These are phyloP conservation scores for Drosophila tropicalis DNA, from an alignment of 1,140 invertebrate genomes.

Conservation along the genomic window DNA sequence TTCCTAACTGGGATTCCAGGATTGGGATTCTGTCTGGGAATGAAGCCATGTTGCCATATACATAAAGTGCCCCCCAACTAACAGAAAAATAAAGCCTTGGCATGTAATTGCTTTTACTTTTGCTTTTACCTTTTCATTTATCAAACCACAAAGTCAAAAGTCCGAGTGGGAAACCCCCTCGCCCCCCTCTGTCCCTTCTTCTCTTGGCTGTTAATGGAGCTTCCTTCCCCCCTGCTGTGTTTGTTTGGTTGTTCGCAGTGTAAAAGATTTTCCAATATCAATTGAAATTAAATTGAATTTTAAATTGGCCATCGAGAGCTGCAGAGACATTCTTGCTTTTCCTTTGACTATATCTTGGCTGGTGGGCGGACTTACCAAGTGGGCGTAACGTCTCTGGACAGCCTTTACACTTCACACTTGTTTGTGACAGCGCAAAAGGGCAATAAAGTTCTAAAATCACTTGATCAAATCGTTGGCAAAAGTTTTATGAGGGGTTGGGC, in stretches of 20 bases:
- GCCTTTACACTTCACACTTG: conserved; percentile 35
- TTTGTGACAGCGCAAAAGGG: conserved; percentile 52
- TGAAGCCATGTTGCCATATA: conserved; percentile 57
- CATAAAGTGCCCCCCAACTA: conserved; percentile 44
- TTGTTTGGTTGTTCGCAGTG: conserved; percentile 19
- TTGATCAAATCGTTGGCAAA: neutral
- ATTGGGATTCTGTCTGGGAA: conserved; percentile 47
- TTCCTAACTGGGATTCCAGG: conserved; percentile 11
- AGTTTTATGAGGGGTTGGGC: neutral
- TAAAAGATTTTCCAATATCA: conserved; percentile 63
- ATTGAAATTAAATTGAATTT: conserved; percentile 80
- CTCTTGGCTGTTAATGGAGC: conserved; percentile 52
- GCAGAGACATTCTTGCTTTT: conserved; percentile 31
- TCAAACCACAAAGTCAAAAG: conserved; percentile 49
- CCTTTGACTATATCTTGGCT: conserved; percentile 23
- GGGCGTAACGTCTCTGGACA: conserved; percentile 37
- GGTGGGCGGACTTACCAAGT: neutral
- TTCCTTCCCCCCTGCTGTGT: conserved; percentile 72
- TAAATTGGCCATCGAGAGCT: conserved; percentile 63
- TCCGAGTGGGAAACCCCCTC: conserved; percentile 39
- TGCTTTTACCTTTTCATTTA: conserved; percentile 44
- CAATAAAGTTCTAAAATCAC: conserved; percentile 44
- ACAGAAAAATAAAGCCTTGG: conserved; percentile 44
- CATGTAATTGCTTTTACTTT: conserved; percentile 66
- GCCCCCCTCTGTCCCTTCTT: neutral